Conservation (phyloP, 2,888 invertebrate species). For the Yponomeuta evonymella region DNA sequence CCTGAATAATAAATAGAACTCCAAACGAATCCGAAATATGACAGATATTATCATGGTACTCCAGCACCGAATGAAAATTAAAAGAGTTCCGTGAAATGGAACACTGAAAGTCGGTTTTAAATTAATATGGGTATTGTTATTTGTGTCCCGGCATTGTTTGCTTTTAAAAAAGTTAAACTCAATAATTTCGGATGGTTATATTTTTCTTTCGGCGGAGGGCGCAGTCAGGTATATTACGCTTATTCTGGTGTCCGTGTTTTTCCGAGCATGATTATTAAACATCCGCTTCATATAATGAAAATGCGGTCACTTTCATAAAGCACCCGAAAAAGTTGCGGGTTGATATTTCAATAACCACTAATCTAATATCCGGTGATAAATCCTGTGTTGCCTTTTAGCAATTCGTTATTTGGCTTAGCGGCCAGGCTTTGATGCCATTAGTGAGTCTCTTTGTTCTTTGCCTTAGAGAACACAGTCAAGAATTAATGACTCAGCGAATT, state of each 20-base stretch:
- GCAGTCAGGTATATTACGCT: not conserved
- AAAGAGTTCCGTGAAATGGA: not conserved
- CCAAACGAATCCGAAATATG: too few relatives aligned
- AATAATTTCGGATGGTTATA: constrained; percentile 1
- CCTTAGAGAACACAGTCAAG: not conserved
- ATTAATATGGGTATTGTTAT: not conserved
- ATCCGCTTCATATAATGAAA: not conserved
- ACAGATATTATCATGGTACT: not conserved
- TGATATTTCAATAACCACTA: not conserved
- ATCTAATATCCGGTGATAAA: not conserved
- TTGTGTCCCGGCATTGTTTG: not conserved
- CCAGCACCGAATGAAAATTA: not conserved
- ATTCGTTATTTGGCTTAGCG: not conserved
- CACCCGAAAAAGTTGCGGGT: not conserved
- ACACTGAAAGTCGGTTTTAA: not conserved
- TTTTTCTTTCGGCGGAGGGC: not conserved
- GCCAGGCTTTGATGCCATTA: not conserved
- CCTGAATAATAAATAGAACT: not conserved
- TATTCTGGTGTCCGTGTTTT: not conserved
- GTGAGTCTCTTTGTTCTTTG: not conserved
- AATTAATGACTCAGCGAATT: not conserved
- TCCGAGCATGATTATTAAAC: not conserved
- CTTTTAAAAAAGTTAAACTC: not conserved
- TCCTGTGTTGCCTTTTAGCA: not conserved
- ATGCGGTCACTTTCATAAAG: not conserved